Evolutionary conservation across 2,113 vertebrate species (phyloP), one percentile per base, ranked within the genome.

Genomic region (Onychorhynchus coronatus): DNA sequence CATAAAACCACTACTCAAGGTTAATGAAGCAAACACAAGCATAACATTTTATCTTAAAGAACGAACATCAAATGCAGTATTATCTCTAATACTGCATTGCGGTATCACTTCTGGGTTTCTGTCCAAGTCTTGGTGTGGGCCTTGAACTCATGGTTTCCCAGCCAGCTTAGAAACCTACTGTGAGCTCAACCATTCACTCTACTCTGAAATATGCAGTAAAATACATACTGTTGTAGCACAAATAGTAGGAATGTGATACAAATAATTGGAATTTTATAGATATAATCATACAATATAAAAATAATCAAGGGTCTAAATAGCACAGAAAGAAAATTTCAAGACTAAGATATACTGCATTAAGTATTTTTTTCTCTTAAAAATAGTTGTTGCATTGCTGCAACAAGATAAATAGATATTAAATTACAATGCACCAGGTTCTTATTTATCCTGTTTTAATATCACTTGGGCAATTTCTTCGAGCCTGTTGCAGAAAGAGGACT

Each of bases 81-180:
- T 84, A 71, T 63, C 59, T 90, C 33, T 77, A 89, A 66, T 62
- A 49, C 90, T 81, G 85, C 94, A 96, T 52, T 97, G 94, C 85
- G 2, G 73, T 89, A 86, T 76, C 76, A 65, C 49, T 88, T 76
- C 58, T 75, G 74, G 73, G 85, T 95, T 82, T 89, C 55, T 71
- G 44, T 87, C 91, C 88, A 91, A 92, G 71, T 88, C 85, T 91
- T 85, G 37, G 50, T 70, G 42, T 85, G 70, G 90, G 68, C 79
- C 70, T 76, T 72, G 63, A 92, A 80, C 31, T 91, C 11, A 3
- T n/a, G 62, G 63, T 58, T 93, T 84, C 62, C 53, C 62, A 11
- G 39, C 35, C 47, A 82, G 49, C 61, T 77, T 63, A 66, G 53
- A 92, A 88, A 84, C n/a, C 52, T 75, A 6, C 14, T 76, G 28